These are phyloP conservation scores for Cataglyphis albicans DNA, from an alignment of 2,888 invertebrate genomes.

Conservation along the genomic window DNA sequence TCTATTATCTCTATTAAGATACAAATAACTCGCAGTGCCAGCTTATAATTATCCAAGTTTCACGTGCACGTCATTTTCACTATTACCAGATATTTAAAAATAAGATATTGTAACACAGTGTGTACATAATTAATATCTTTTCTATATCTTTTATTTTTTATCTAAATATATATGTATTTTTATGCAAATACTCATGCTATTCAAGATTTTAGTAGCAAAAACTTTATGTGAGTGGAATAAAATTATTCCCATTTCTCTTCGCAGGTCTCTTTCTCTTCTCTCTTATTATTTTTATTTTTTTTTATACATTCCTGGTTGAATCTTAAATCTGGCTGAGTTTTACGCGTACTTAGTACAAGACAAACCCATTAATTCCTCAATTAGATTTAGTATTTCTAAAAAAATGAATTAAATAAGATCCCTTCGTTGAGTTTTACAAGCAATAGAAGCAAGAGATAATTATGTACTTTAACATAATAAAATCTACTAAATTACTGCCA, in stretches of 20 bases:
- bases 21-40: background rate
- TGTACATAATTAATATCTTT: background rate
- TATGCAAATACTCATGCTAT: background rate
- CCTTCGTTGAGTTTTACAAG: slow-evolving; percentile 27
- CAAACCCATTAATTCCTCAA: slow-evolving; percentile 22
- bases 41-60: slow-evolving; percentile 1
- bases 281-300: background rate
- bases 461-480: background rate
- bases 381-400: slow-evolving; percentile 17
- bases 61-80: background rate
- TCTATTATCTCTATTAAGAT: background rate
- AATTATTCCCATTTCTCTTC: background rate
- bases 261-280: background rate
- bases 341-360: slow-evolving; percentile 8
- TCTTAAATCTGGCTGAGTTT: slow-evolving; percentile 22
- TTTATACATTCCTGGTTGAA: slow-evolving; percentile 7
- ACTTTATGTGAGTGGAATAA: background rate
- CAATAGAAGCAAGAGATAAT: slow-evolving; percentile 1
- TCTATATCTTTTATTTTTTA: background rate
- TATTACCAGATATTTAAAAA: slow-evolving; percentile 22
- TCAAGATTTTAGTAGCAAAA: background rate
- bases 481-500: background rate
- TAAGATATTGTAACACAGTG: background rate
- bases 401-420: slow-evolving; percentile 10
- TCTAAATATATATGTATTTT: background rate